phyloP scores from a whole-genome alignment of 2,113 vertebrate species.

The Onychostruthus taczanowskii region DNA sequence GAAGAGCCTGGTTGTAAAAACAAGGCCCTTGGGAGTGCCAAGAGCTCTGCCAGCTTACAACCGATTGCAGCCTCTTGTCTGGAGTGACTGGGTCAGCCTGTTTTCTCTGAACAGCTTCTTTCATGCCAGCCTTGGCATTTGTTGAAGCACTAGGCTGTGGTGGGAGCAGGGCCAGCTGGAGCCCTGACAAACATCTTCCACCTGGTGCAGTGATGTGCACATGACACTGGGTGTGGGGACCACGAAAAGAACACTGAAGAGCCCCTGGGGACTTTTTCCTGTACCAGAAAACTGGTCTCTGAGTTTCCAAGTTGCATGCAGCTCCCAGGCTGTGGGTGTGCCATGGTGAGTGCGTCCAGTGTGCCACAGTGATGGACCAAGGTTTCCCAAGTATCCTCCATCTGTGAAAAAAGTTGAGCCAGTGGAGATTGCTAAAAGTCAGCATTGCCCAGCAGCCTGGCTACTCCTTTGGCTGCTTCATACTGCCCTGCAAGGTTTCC shows the following conservation, averaged over 20 bases:
- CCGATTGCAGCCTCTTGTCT: background rate
- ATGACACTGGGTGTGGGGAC: background rate
- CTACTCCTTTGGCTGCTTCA: background rate
- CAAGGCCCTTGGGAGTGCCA: background rate
- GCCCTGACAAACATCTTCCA: background rate
- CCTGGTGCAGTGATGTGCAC: background rate
- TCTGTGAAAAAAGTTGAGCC: background rate
- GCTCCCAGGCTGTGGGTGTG: background rate
- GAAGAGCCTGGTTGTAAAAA: background rate
- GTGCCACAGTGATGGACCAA: background rate
- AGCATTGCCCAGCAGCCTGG: background rate
- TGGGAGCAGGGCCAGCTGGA: background rate
- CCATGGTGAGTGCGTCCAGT: background rate
- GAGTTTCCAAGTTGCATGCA: background rate
- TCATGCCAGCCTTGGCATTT: background rate
- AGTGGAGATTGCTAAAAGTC: background rate
- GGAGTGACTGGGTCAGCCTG: background rate
- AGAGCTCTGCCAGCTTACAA: background rate
- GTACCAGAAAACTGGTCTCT: background rate
- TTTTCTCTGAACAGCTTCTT: constrained; percentile 21
- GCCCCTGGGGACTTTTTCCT: too few species aligned
- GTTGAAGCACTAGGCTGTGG: background rate
- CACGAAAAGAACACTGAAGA: background rate
- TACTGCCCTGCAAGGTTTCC: background rate
- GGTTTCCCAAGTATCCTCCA: background rate